A percentile compares a stretch with the other conserved stretches of the same genome.
phyloP scores from a whole-genome alignment of 2,113 vertebrate species.

The Melanerpes formicivorus region DNA sequence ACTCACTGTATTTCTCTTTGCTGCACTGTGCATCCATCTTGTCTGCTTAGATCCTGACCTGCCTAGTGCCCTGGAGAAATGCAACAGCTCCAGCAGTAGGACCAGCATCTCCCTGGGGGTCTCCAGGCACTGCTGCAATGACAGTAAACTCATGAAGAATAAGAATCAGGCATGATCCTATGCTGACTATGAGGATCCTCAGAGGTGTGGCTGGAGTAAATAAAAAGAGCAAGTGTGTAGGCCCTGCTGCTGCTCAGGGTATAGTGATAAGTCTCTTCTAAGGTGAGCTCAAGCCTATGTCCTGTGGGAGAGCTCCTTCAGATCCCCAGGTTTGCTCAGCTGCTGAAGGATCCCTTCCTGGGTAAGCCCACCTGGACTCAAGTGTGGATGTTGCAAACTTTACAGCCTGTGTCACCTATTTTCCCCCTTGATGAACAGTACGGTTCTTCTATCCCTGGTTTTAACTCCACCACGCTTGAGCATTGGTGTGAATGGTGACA shows the following conservation, averaged over 20 bases:
- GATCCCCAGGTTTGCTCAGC: not conserved
- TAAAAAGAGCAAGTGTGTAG: not conserved
- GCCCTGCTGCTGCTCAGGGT: not conserved
- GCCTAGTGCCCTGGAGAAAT: not conserved
- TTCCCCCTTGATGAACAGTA: not conserved
- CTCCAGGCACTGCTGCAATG: not conserved
- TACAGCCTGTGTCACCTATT: not conserved
- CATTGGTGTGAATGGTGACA: not conserved
- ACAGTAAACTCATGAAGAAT: not conserved
- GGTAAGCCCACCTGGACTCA: not conserved
- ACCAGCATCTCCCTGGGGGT: not conserved
- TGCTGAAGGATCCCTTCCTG: not conserved
- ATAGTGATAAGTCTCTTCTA: not conserved
- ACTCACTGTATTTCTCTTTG: conserved; percentile 5
- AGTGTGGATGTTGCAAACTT: not conserved
- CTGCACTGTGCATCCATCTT: conserved; percentile 37
- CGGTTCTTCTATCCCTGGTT: not conserved
- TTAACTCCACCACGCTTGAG: not conserved
- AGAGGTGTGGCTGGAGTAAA: not conserved
- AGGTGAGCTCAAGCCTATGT: not conserved
- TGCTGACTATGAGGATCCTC: not conserved
- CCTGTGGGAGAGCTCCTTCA: not conserved
- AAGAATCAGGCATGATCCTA: not conserved
- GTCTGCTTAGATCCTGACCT: conserved; percentile 48
- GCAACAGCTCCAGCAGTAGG: not conserved